Percentiles rank a stretch among this genome's conserved stretches.
phyloP scores from a whole-genome alignment of 2,113 vertebrate genomes.

The Motacilla alba region DNA sequence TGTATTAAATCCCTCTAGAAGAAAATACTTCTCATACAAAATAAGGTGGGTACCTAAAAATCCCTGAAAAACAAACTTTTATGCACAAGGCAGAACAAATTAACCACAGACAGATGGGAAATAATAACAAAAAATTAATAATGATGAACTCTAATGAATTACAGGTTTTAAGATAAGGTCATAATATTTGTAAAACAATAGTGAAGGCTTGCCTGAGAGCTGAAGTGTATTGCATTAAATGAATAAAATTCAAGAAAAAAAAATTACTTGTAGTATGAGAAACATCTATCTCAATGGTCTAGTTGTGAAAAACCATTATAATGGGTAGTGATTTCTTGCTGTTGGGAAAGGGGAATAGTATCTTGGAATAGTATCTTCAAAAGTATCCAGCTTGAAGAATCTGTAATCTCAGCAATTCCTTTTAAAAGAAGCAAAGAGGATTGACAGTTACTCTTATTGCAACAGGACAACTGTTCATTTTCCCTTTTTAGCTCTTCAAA shows the following conservation, averaged over 20 bases:
- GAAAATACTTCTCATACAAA: background rate
- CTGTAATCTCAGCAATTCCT: background rate
- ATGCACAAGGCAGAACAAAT: background rate
- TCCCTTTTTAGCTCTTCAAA: background rate
- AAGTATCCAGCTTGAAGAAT: background rate
- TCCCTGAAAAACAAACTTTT: background rate
- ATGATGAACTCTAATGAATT: background rate
- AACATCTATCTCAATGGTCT: background rate
- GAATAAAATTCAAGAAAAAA: background rate
- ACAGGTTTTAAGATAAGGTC: background rate
- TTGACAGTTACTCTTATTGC: background rate
- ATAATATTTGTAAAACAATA: background rate
- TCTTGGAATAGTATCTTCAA: background rate
- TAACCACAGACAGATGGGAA: background rate
- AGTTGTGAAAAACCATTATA: background rate
- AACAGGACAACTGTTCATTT: background rate
- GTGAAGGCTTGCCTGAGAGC: background rate
- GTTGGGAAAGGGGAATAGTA: background rate
- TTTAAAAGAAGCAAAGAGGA: background rate
- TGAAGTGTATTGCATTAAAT: background rate
- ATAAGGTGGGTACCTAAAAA: background rate
- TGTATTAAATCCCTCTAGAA: background rate
- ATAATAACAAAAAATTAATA: background rate
- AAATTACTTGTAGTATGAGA: background rate
- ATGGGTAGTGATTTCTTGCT: background rate